These are phyloP conservation scores for Chelon labrosus DNA, from an alignment of 2,797 vertebrate species.

Conservation along the genomic window DNA sequence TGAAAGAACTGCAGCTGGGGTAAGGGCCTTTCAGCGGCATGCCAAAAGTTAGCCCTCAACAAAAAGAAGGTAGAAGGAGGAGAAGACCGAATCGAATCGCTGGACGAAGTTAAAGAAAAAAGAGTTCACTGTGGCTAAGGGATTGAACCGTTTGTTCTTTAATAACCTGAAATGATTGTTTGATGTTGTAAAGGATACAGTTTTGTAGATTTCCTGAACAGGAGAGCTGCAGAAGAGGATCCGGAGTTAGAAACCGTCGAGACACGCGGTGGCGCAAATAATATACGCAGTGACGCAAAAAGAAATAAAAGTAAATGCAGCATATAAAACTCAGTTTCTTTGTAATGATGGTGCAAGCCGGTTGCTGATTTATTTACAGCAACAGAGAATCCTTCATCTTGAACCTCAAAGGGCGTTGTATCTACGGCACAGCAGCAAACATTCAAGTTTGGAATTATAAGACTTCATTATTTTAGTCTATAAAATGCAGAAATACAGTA, in stretches of 20 bases:
- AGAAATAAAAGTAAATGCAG: not conserved
- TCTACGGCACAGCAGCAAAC: slow-evolving; percentile 4
- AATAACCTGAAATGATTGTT: not conserved
- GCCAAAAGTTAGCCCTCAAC: slow-evolving; percentile 26
- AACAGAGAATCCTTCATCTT: slow-evolving; percentile 40
- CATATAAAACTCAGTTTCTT: slow-evolving; percentile 31
- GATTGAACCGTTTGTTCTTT: not conserved
- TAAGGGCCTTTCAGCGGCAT: slow-evolving; percentile 47
- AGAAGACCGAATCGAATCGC: slow-evolving; percentile 23
- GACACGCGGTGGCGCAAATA: slow-evolving; percentile 10
- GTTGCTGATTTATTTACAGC: slow-evolving; percentile 61
- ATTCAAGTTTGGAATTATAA: slow-evolving; percentile 29
- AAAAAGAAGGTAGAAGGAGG: slow-evolving; percentile 16
- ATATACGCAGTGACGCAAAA: slow-evolving; percentile 4
- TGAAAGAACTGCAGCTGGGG: slow-evolving; percentile 60
- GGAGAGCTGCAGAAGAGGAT: not conserved
- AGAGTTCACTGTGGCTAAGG: not conserved
- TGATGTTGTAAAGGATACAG: not conserved
- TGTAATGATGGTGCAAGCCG: slow-evolving; percentile 15
- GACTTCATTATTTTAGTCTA: slow-evolving; percentile 12
- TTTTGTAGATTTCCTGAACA: slow-evolving; percentile 7
- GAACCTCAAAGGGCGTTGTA: slow-evolving; percentile 6
- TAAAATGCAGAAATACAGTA: slow-evolving; percentile 27
- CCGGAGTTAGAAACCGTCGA: not conserved
- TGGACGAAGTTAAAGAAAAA: not conserved